Evolutionary conservation across 2,888 invertebrate genomes (phyloP).

Genomic region (Phengaris arion): DNA sequence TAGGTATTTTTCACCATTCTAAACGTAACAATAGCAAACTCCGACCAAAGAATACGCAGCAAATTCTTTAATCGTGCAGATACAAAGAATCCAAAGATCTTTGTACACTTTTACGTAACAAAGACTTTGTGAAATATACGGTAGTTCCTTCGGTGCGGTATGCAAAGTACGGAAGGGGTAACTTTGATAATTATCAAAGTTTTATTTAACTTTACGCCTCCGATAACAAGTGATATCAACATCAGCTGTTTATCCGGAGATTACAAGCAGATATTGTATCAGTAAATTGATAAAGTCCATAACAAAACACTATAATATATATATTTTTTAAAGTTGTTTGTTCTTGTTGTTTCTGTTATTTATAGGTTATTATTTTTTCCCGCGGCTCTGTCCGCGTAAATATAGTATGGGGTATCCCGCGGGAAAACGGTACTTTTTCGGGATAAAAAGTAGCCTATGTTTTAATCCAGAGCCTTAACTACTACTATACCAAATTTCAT

Average conservation of each 20-base stretch:
- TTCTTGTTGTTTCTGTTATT: no score
- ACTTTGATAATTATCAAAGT: constrained; percentile 28
- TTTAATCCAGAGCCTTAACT: no score
- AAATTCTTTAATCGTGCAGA: constrained; percentile 18
- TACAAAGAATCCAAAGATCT: constrained; percentile 21
- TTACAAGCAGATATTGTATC: background rate
- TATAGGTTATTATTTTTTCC: no score
- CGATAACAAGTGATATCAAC: constrained; percentile 10
- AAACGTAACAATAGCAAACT: background rate
- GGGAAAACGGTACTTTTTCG: no score
- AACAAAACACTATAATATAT: background rate
- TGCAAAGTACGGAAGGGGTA: constrained; percentile 8
- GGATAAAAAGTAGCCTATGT: no score
- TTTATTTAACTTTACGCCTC: constrained; percentile 26
- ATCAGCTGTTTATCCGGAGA: background rate
- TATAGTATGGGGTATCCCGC: no score
- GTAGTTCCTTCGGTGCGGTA: constrained; percentile 21
- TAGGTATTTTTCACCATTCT: constrained; percentile 14
- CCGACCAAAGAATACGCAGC: constrained; percentile 1
- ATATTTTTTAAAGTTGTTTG: background rate
- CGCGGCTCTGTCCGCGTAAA: no score
- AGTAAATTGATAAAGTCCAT: background rate
- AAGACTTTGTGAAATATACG: constrained; percentile 23
- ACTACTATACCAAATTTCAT: no score
- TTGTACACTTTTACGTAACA: constrained; percentile 27